Evolutionary conservation across 2,888 invertebrate genomes (phyloP).

Genomic region (Drosophila testacea): DNA sequence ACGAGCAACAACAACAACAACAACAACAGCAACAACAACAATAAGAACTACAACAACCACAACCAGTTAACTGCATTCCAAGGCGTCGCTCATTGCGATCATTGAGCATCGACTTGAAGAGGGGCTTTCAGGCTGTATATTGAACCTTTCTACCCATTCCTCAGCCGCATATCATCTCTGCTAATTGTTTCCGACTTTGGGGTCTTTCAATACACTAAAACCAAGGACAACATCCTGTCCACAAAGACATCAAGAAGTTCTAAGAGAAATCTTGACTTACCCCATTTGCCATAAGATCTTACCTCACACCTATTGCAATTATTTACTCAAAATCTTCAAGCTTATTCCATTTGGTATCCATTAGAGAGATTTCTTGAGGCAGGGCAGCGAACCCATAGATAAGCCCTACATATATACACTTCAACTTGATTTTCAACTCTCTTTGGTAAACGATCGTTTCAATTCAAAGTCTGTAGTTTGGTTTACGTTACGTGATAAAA

Average conservation of each 20-base stretch:
- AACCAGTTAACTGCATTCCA: constrained; percentile 70
- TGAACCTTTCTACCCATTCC: constrained; percentile 17
- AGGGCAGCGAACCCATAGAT: constrained; percentile 41
- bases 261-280: not conserved
- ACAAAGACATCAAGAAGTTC: not conserved
- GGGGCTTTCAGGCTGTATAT: constrained; percentile 1
- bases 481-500: constrained; percentile 64
- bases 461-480: constrained; percentile 41
- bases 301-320: no score
- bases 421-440: constrained; percentile 8
- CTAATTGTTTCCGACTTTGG: constrained; percentile 70
- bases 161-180: constrained; percentile 23
- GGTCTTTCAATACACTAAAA: constrained; percentile 10
- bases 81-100: constrained; percentile 68
- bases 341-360: not conserved
- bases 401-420: constrained; percentile 18
- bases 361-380: constrained; percentile 8
- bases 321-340: no score
- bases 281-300: not conserved
- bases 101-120: constrained; percentile 48
- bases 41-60: constrained; percentile 25
- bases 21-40: constrained; percentile 4
- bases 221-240: constrained; percentile 33
- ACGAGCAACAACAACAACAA: constrained; percentile 42
- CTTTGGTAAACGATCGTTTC: not conserved